A percentile compares a stretch with the other conserved stretches of the same genome.
phyloP scores from a whole-genome alignment of 2,797 vertebrate species.

The Acrocephalus scirpaceus region DNA sequence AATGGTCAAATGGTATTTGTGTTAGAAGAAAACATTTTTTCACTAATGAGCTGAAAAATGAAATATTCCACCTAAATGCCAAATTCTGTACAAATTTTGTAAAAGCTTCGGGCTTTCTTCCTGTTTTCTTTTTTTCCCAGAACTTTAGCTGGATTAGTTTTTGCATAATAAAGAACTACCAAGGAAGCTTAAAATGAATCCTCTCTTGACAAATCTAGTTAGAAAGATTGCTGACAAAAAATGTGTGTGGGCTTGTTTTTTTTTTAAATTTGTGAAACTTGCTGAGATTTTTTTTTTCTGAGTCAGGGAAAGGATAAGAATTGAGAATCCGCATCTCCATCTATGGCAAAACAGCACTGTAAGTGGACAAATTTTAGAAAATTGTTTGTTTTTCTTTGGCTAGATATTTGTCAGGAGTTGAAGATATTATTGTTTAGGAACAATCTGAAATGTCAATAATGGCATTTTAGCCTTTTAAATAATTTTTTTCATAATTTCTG shows the following conservation, averaged over 20 bases:
- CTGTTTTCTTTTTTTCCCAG: background rate
- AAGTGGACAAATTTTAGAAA: background rate
- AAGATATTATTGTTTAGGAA: background rate
- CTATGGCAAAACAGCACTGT: rapidly evolving
- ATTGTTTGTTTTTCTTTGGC: background rate
- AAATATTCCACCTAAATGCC: background rate
- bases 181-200: background rate
- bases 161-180: background rate
- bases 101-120: background rate
- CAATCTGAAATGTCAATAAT: background rate
- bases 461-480: background rate
- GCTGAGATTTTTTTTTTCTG: background rate
- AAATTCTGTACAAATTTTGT: background rate
- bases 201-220: background rate
- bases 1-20: background rate
- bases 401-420: background rate
- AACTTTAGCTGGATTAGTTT: background rate
- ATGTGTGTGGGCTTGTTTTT: too few species aligned
- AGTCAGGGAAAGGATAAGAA: background rate
- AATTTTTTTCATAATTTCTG: background rate
- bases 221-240: background rate
- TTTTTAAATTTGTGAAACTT: background rate
- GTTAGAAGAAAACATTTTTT: background rate
- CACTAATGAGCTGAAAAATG: background rate
- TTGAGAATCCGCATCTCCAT: background rate